Evolutionary conservation across 2,113 vertebrate species (phyloP).

Genomic region (Clarias gariepinus): DNA sequence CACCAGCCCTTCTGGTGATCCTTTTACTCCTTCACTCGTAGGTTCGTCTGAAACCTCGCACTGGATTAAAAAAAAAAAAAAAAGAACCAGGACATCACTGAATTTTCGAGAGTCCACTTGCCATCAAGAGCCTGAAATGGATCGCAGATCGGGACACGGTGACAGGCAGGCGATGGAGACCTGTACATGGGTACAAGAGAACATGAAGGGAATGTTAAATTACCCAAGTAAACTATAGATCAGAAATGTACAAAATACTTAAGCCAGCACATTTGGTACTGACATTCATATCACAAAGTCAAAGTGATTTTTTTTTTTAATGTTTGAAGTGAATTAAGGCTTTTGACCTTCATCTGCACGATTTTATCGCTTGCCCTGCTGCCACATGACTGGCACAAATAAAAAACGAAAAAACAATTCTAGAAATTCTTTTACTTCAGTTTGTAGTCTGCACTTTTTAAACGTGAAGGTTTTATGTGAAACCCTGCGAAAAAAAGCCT

Average conservation of each 20-base stretch:
- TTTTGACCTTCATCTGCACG: not conserved
- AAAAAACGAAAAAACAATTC: not conserved
- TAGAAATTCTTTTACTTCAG: not conserved
- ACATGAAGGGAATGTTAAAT: conserved; percentile 18
- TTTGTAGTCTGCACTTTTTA: not conserved
- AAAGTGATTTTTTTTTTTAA: not conserved
- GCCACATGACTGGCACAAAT: not conserved
- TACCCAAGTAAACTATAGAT: not conserved
- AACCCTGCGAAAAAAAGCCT: not conserved
- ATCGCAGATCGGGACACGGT: conserved; percentile 75
- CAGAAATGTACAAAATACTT: not conserved
- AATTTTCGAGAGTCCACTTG: conserved; percentile 76
- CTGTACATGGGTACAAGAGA: conserved; percentile 60
- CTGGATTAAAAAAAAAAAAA: not conserved
- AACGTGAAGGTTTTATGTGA: not conserved
- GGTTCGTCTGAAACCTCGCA: conserved; percentile 42
- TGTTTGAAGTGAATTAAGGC: not conserved
- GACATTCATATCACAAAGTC: not conserved
- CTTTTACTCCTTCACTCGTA: not conserved
- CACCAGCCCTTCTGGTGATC: conserved; percentile 29
- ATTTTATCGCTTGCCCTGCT: not conserved
- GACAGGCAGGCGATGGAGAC: conserved; percentile 86
- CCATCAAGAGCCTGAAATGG: conserved; percentile 72
- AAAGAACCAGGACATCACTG: conserved; percentile 61
- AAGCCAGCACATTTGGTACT: too few relatives aligned